Conservation (phyloP, 2,113 vertebrate genomes). For the Hipposideros armiger region DNA sequence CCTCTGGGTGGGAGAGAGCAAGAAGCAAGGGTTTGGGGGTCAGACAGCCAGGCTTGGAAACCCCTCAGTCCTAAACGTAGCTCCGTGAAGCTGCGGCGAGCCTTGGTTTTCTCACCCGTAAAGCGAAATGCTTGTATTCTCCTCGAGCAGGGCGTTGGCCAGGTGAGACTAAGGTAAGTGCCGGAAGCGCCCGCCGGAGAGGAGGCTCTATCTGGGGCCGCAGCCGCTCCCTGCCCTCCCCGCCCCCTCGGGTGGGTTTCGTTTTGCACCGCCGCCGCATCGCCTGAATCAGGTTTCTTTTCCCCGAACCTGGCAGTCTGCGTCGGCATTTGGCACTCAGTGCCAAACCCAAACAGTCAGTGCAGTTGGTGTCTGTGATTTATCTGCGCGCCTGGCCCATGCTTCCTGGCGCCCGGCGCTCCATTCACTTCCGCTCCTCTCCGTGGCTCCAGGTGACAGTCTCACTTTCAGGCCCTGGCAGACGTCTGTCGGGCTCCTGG, state of each 20-base stretch:
- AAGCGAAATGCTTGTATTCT: background rate
- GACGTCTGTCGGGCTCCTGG: background rate
- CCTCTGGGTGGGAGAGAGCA: background rate
- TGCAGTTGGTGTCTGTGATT: conserved; percentile 51
- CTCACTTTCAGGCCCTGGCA: background rate
- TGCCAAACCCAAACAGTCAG: background rate
- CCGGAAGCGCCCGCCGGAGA: background rate
- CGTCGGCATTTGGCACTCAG: conserved; percentile 13
- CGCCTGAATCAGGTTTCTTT: background rate
- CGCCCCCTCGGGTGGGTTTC: background rate
- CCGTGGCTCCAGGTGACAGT: background rate
- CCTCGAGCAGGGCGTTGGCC: background rate
- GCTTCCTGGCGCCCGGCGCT: background rate
- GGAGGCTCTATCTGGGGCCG: background rate
- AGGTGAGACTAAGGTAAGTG: background rate
- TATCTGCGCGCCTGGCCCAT: background rate
- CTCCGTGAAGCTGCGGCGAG: background rate
- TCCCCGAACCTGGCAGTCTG: conserved; percentile 44
- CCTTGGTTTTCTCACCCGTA: background rate
- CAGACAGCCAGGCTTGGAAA: background rate
- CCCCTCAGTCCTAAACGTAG: background rate
- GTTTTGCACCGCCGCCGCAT: background rate
- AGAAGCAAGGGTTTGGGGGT: background rate
- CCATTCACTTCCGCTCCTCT: background rate
- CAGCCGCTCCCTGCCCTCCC: background rate